These are phyloP conservation scores for Polia nebulosa DNA, from an alignment of 2,888 invertebrate species.

Conservation along the genomic window DNA sequence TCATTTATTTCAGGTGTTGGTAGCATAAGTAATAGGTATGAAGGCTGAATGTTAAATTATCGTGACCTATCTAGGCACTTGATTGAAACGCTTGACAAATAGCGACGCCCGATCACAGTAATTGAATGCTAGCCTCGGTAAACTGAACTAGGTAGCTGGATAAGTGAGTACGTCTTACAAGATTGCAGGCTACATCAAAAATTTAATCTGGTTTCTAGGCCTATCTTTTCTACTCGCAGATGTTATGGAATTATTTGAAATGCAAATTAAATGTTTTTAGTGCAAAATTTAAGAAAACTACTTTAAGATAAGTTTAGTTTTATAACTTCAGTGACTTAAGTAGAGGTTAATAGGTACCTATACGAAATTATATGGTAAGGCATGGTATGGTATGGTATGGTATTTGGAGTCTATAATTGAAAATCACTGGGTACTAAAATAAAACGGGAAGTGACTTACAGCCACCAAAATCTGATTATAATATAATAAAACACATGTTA, in stretches of 20 bases:
- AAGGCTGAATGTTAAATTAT: conserved; percentile 21
- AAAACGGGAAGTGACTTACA: no score
- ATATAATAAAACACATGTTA: no score
- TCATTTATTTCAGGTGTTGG: conserved; percentile 6
- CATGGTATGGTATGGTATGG: no score
- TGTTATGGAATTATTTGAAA: not conserved
- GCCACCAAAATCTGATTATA: no score
- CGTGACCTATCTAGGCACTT: conserved; percentile 29
- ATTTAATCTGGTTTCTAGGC: conserved; percentile 12
- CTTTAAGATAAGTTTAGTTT: no score
- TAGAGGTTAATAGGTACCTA: no score
- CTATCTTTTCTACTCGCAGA: not conserved
- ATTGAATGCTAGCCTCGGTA: conserved; percentile 19
- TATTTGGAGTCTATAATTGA: no score
- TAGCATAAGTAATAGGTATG: not conserved
- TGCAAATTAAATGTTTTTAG: not conserved
- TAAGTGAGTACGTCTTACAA: not conserved
- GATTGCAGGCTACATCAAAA: not conserved
- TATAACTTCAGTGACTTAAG: no score
- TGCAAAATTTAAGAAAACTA: not conserved
- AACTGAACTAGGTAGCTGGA: not conserved
- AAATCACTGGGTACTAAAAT: no score
- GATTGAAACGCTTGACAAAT: conserved; percentile 40
- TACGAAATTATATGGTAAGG: no score
- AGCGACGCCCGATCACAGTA: conserved; percentile 26